phyloP scores from a whole-genome alignment of 2,797 vertebrate genomes.

The Pagetopsis macropterus region DNA sequence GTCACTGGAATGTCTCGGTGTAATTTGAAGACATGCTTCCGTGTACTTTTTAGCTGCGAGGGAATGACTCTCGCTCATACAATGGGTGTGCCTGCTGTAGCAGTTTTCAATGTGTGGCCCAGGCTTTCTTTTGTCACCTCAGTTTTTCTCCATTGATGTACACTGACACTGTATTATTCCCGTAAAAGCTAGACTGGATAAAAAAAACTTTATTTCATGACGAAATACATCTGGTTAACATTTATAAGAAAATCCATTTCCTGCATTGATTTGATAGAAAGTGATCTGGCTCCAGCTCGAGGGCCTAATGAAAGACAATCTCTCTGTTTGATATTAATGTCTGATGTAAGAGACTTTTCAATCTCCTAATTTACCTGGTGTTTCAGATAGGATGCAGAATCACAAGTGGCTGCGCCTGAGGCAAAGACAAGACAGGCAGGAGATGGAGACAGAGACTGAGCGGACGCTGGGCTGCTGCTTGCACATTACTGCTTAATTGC shows the following conservation, averaged over 20 bases:
- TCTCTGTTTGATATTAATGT: constrained; percentile 69
- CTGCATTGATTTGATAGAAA: constrained; percentile 74
- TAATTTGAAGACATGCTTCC: constrained; percentile 62
- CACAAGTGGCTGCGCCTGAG: constrained; percentile 63
- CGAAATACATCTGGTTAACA: constrained; percentile 68
- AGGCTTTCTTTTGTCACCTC: constrained; percentile 28
- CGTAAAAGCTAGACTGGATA: constrained; percentile 25
- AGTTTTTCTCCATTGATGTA: constrained; percentile 6
- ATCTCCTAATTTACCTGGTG: constrained; percentile 68
- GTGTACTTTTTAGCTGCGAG: constrained; percentile 30
- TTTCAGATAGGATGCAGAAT: constrained; percentile 55
- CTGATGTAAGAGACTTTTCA: constrained; percentile 60
- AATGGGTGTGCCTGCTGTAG: constrained; percentile 60
- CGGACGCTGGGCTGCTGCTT: constrained; percentile 60
- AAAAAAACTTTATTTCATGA: constrained; percentile 50
- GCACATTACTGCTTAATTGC: constrained; percentile 80
- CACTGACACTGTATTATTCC: constrained; percentile 28
- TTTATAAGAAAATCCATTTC: constrained; percentile 74
- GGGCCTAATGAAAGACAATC: constrained; percentile 69
- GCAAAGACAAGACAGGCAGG: constrained; percentile 58
- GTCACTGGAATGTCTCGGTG: constrained; percentile 58
- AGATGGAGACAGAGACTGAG: constrained; percentile 63
- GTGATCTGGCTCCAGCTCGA: constrained; percentile 72
- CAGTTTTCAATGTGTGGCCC: constrained; percentile 31
- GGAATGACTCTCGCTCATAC: constrained; percentile 35